Percentiles rank a stretch among this genome's conserved stretches.
phyloP scores from a whole-genome alignment of 2,797 vertebrate genomes.

The Thaleichthys pacificus region DNA sequence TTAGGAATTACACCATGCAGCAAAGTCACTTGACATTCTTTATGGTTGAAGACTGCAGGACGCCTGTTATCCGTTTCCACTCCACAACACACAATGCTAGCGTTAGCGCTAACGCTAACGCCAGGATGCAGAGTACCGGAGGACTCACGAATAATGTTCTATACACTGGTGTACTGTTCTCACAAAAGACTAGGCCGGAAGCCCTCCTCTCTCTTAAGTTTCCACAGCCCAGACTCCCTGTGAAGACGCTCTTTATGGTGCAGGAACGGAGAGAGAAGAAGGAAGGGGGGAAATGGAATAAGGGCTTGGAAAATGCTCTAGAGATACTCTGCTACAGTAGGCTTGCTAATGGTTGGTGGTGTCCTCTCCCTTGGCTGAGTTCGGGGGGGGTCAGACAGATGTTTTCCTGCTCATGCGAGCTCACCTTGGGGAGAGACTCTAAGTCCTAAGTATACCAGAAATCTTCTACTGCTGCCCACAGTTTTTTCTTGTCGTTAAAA shows the following conservation, averaged over 20 bases:
- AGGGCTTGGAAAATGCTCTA: slow-evolving; percentile 7
- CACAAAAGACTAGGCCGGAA: slow-evolving; percentile 96
- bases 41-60: slow-evolving; percentile 24
- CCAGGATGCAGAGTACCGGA: slow-evolving; percentile 68
- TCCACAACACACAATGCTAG: slow-evolving; percentile 70
- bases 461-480: background rate
- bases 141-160: slow-evolving; percentile 93
- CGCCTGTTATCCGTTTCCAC: slow-evolving; percentile 46
- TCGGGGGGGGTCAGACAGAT: background rate
- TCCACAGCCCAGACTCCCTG: slow-evolving; percentile 94
- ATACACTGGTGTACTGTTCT: slow-evolving; percentile 88
- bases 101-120: background rate
- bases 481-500: background rate
- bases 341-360: background rate
- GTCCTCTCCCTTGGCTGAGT: background rate
- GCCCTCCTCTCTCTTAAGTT: slow-evolving; percentile 93
- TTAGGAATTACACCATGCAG: slow-evolving; percentile 67
- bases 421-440: background rate
- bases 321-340: background rate
- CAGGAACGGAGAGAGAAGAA: slow-evolving; percentile 69
- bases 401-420: background rate
- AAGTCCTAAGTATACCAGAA: background rate
- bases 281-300: slow-evolving; percentile 24
- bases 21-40: slow-evolving; percentile 55
- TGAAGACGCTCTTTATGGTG: slow-evolving; percentile 90